Base-by-base conservation (phyloP, 2,113 vertebrate species). In the Ploceus nigricollis region DNA sequence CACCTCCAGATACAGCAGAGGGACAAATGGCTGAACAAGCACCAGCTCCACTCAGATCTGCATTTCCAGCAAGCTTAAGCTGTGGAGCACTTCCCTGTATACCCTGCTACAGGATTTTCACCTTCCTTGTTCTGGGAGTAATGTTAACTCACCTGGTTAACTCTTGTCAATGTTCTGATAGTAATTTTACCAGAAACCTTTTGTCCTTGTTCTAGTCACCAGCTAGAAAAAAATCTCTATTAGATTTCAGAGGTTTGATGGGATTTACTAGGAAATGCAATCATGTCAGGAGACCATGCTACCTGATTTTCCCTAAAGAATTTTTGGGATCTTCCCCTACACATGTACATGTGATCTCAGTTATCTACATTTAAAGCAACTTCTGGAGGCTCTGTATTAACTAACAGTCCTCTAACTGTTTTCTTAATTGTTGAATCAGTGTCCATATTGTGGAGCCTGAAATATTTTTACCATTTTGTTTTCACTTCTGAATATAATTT, bases 391-490 rank as follows among this genome's bases (percentile, higher is more conserved):
- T 94, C 42, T 95, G 75, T 27, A 20, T 79, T 96, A 60, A 68
- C 47, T 89, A 53, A 76, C 47, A 90, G 31, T 92, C 86, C 81
- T 95, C 89, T 78, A 91, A 56, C 47, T 96, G 48, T 89, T 96
- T 93, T 88, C 93, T 93, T 95, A 96, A 87, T 95, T 88, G 79
- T 19, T 94, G 42, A 91, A 89, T 86, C 85, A 95, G 30, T 94
- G 85, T 94, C 93, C 64, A 50, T 90, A 87, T 96, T 97, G 72
- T 94, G 95, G 86, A 97, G 50, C 60, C 69, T 94, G 79, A 97
- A 96, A 96, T 96, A 95, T 96, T 96, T 97, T 97, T 96, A 93
- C 77, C 68, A 93, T 96, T 92, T 87, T 91, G 30, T 93, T 97
- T 96, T 85, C 53, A 93, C 53, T 81, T 96, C 72, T 82, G 53